Evolutionary conservation across 2,113 vertebrate genomes (phyloP), one percentile per base, ranked within the genome.

Genomic region (Dolichotis patagonum): DNA sequence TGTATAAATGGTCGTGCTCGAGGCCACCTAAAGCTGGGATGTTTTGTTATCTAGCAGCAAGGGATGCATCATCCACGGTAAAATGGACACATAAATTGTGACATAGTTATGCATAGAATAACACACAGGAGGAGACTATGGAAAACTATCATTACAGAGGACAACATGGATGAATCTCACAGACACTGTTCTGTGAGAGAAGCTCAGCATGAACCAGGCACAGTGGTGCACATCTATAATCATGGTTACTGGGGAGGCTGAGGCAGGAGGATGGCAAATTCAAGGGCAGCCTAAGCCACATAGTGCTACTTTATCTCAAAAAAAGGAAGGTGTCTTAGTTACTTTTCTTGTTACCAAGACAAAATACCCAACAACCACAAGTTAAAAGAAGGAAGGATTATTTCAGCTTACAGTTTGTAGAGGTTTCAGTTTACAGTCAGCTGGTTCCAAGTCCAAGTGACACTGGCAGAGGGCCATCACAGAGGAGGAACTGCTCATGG

Each of bases 41-140:
- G 14, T 24, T 83, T 96, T 94, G 80, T 97, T 91, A 52, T 71
- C 22, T 49, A 81, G 85, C 75, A 32, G 26, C 19, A 63, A 54
- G 32, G 35, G 41, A n/a, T 80, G 52, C 28, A 54, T 71, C 32
- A 30, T 10, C 69, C 32, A 32, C 9, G 41, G 54, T 24, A 49
- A 90, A 49, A 49, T 28, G 35, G 26, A 26, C 38, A 20, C 71
- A 43, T 43, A 75, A 63, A 69, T 28, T 1, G 35, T 24, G 14
- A 11, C 28, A 52, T 0, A 46, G 41, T 22, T 35, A 8, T 46
- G 46, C 10, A 13, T 3, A 49, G 81, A 62, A 41, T 75, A 19
- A 35, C 24, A 58, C 19, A 4, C 46, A 46, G 38, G 10, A n/a
- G 17, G 49, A 67, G 19, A 43, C 80, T 3, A 28, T 54, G 7